Conservation (phyloP, 2,888 invertebrate genomes). For the Cosmopolites sordidus region DNA sequence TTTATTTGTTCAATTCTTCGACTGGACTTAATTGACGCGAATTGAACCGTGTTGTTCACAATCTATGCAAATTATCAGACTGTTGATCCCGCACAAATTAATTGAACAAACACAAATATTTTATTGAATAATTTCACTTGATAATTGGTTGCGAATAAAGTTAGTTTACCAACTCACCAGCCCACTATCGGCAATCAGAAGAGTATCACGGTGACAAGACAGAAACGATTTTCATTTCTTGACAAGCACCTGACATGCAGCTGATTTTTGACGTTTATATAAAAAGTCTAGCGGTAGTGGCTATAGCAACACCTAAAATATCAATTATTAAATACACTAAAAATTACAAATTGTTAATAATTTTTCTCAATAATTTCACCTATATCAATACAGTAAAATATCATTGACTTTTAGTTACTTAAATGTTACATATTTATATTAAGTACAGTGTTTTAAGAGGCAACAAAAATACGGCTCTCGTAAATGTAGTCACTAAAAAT, state of each 20-base stretch:
- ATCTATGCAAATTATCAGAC: not conserved
- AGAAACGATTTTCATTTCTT: too few relatives aligned
- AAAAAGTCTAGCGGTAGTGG: not conserved
- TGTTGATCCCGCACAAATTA: not conserved
- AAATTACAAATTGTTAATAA: too few relatives aligned
- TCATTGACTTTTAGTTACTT: too few relatives aligned
- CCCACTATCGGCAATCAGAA: not conserved
- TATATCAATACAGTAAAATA: too few relatives aligned
- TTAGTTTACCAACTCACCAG: not conserved
- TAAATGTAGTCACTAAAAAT: too few relatives aligned
- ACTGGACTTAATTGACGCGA: not conserved
- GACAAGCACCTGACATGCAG: not conserved
- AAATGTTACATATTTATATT: too few relatives aligned
- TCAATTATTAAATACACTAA: too few relatives aligned
- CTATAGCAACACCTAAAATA: not conserved
- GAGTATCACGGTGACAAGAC: too few relatives aligned
- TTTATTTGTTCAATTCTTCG: not conserved
- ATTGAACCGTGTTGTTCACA: not conserved
- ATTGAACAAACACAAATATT: not conserved
- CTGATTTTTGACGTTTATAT: not conserved
- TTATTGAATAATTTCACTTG: not conserved
- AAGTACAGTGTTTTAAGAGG: too few relatives aligned
- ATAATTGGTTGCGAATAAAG: not conserved
- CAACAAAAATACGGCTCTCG: too few relatives aligned
- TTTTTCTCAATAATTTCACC: too few relatives aligned